These are phyloP conservation scores for Ericerus pela DNA, from an alignment of 1,140 invertebrate species.

Conservation along the genomic window DNA sequence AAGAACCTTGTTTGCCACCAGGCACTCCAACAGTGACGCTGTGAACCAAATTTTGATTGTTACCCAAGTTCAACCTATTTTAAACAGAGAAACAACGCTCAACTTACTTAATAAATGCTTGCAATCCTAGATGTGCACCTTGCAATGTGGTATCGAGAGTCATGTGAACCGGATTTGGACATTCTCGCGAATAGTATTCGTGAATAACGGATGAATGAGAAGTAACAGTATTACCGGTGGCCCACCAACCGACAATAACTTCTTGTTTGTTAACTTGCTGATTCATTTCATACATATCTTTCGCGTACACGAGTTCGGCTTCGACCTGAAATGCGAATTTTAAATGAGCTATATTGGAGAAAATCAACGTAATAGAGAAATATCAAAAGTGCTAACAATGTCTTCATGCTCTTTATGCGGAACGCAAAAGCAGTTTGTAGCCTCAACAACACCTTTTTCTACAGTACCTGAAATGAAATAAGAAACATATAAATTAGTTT, in stretches of 20 bases:
- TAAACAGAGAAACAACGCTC: conserved; percentile 4
- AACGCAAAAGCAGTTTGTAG: conserved; percentile 94
- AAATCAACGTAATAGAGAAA: neutral
- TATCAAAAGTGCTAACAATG: conserved; percentile 32
- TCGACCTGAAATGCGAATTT: conserved; percentile 73
- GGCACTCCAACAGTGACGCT: conserved; percentile 53
- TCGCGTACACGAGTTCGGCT: conserved; percentile 87
- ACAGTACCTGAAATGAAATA: conserved; percentile 46
- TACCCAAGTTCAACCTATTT: neutral
- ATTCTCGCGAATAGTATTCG: conserved; percentile 89
- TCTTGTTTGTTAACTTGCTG: conserved; percentile 66
- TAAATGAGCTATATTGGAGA: neutral
- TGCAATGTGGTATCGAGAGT: conserved; percentile 80
- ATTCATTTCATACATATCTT: conserved; percentile 87
- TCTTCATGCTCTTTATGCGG: conserved; percentile 93
- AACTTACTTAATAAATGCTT: conserved; percentile 64
- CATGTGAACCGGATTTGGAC: conserved; percentile 82
- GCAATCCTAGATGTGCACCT: conserved; percentile 68
- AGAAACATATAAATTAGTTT: neutral
- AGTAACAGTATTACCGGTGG: conserved; percentile 88
- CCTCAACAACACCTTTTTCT: conserved; percentile 85
- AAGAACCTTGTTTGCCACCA: conserved; percentile 78
- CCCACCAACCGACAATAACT: conserved; percentile 94
- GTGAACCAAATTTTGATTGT: neutral
- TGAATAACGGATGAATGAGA: conserved; percentile 94